These are phyloP conservation scores for Chaunax sp. DNA, from an alignment of 2,797 vertebrate species.

Conservation along the genomic window DNA sequence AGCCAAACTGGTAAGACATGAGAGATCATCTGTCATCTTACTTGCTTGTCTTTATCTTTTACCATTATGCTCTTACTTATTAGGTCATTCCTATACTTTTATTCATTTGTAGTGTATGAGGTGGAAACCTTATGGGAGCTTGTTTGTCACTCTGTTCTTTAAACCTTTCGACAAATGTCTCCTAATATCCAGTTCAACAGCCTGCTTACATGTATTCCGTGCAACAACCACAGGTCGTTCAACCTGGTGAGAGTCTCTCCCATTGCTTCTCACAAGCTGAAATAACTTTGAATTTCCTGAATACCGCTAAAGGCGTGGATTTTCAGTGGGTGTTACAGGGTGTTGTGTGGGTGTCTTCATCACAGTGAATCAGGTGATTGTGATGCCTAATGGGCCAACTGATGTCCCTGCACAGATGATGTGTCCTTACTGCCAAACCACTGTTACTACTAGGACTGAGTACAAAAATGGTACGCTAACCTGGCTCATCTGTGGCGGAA, in stretches of 20 bases:
- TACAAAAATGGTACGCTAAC: conserved; percentile 70
- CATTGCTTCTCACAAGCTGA: neutral
- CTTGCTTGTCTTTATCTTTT: neutral
- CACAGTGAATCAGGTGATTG: conserved; percentile 42
- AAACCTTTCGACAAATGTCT: neutral
- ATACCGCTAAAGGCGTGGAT: neutral
- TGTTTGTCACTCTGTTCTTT: neutral
- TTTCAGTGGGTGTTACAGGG: neutral
- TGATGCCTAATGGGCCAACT: conserved; percentile 25
- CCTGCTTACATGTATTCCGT: fast-evolving
- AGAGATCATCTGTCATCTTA: neutral
- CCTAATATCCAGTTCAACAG: conserved; percentile 7
- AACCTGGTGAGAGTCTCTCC: conserved; percentile 36
- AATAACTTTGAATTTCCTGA: neutral
- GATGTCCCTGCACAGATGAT: conserved; percentile 68
- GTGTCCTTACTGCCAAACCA: conserved; percentile 80
- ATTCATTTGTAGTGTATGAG: no score
- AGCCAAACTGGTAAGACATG: conserved; percentile 28
- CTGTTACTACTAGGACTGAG: conserved; percentile 69
- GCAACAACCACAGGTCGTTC: neutral
- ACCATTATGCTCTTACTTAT: neutral
- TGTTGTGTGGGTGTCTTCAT: conserved; percentile 3
- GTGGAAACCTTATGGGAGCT: neutral
- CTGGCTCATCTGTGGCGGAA: conserved; percentile 66
- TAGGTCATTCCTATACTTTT: neutral